Conservation (phyloP, 2,797 vertebrate genomes). For the Menidia menidia region DNA sequence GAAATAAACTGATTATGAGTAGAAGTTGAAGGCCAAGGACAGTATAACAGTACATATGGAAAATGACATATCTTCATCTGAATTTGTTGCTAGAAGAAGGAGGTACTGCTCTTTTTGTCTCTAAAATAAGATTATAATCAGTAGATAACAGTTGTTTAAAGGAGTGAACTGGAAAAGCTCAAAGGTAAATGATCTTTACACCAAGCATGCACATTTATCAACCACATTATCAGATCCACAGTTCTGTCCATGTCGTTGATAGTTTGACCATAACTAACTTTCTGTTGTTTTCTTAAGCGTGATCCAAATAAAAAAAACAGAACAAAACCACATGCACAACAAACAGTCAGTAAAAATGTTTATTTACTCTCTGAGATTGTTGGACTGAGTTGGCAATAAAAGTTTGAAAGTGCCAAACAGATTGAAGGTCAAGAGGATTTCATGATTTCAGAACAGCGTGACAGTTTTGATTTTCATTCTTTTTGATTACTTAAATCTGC, state of each 20-base stretch:
- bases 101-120: slow-evolving; percentile 15
- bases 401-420: slow-evolving; percentile 46
- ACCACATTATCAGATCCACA: slow-evolving; percentile 8
- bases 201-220: too few relatives aligned
- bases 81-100: slow-evolving; percentile 8
- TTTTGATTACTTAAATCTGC: slow-evolving; percentile 51
- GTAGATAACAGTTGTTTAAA: slow-evolving; percentile 10
- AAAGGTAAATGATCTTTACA: not conserved
- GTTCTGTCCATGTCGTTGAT: slow-evolving; percentile 17
- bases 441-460: slow-evolving; percentile 49
- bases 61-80: slow-evolving; percentile 28
- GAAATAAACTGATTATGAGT: slow-evolving; percentile 19
- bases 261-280: slow-evolving; percentile 16
- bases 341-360: slow-evolving; percentile 50
- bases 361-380: slow-evolving; percentile 45
- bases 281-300: slow-evolving; percentile 38
- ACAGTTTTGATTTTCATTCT: slow-evolving; percentile 35
- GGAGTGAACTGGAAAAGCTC: slow-evolving; percentile 7
- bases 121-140: slow-evolving; percentile 24
- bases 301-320: slow-evolving; percentile 27
- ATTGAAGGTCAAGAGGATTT: slow-evolving; percentile 74
- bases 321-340: slow-evolving; percentile 29
- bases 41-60: not conserved
- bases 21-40: slow-evolving; percentile 30
- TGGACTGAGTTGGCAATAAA: slow-evolving; percentile 46